Evolutionary conservation across 2,113 vertebrate genomes (phyloP).

Genomic region (Carassius gibelio): DNA sequence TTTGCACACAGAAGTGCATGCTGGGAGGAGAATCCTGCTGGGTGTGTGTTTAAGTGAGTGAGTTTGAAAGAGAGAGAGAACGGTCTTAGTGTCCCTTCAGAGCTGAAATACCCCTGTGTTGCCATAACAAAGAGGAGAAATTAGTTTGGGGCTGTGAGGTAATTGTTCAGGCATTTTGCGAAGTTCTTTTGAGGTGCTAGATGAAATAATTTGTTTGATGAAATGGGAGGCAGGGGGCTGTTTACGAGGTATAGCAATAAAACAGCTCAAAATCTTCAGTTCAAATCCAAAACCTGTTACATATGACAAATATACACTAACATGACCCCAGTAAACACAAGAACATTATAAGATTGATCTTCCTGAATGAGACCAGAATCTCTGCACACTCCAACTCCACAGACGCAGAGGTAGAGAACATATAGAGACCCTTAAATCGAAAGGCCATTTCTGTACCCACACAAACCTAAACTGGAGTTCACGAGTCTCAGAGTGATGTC

Average conservation of each 20-base stretch:
- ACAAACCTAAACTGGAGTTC: slow-evolving; percentile 1
- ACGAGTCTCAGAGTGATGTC: slow-evolving; percentile 24
- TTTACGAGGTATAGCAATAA: not conserved
- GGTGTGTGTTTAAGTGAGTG: slow-evolving; percentile 51
- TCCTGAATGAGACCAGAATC: not conserved
- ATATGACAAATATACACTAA: not conserved
- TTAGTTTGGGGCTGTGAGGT: slow-evolving; percentile 35
- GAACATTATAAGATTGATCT: not conserved
- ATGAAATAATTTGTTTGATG: slow-evolving; percentile 21
- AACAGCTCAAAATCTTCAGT: not conserved
- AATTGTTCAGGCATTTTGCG: slow-evolving; percentile 33
- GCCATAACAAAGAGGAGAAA: slow-evolving; percentile 53
- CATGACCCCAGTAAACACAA: slow-evolving; percentile 17
- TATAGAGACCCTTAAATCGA: not conserved
- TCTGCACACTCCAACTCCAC: not conserved
- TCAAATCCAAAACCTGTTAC: not conserved
- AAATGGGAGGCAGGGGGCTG: not conserved
- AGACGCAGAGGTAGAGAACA: not conserved
- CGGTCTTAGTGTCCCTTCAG: not conserved
- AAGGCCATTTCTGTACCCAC: not conserved
- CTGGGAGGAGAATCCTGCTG: slow-evolving; percentile 60
- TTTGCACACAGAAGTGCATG: slow-evolving; percentile 63
- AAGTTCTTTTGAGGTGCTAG: slow-evolving; percentile 37
- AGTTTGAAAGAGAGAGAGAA: slow-evolving; percentile 37
- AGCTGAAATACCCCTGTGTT: slow-evolving; percentile 15